A percentile compares a stretch with the other conserved stretches of the same genome.
Conservation (phyloP, 2,113 vertebrate species). For the Baryphthengus martii region DNA sequence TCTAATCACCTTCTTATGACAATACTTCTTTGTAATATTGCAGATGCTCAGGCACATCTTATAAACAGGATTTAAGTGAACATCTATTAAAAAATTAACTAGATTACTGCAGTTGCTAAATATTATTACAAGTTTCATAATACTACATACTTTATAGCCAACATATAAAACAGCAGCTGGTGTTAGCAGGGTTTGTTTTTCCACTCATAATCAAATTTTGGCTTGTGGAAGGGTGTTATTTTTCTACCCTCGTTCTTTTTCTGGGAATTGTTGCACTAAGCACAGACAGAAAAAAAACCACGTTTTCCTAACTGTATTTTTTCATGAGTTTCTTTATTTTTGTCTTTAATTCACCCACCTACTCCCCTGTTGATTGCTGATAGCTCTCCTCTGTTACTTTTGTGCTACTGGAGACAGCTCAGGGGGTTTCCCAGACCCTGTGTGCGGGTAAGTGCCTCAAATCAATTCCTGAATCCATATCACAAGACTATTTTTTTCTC, state of each 20-base stretch:
- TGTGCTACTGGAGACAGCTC: not conserved
- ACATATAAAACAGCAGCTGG: constrained; percentile 5
- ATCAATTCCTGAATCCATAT: not conserved
- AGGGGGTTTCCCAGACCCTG: not conserved
- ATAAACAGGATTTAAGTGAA: constrained; percentile 37
- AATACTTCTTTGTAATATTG: not conserved
- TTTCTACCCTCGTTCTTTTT: not conserved
- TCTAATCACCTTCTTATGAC: not conserved
- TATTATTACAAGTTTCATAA: constrained; percentile 31
- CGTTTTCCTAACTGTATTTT: not conserved
- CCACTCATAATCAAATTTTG: constrained; percentile 4
- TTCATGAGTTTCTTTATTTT: not conserved
- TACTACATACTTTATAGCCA: not conserved
- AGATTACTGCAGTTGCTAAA: constrained; percentile 11
- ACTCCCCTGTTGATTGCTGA: not conserved
- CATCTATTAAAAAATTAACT: not conserved
- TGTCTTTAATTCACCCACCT: not conserved
- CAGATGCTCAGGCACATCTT: not conserved
- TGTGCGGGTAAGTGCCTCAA: not conserved
- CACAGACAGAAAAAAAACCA: not conserved
- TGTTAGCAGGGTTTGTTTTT: constrained; percentile 14
- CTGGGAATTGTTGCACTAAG: constrained; percentile 5
- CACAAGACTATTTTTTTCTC: rapidly evolving
- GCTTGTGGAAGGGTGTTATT: not conserved
- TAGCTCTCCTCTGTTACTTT: not conserved